A percentile compares a stretch with the other conserved stretches of the same genome.
phyloP scores from a whole-genome alignment of 2,113 vertebrate genomes.

The Ictidomys tridecemlineatus region DNA sequence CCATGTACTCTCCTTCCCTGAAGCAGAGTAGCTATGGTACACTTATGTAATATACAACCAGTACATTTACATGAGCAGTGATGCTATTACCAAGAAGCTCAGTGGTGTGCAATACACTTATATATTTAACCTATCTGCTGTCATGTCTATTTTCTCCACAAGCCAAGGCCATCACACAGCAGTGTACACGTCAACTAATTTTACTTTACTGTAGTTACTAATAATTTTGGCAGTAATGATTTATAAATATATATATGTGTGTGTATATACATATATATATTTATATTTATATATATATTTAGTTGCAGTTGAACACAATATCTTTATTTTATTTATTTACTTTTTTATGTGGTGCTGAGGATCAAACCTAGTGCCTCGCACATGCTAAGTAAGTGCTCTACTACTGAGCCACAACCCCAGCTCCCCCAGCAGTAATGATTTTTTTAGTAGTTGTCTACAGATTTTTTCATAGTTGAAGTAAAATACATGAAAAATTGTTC shows the following conservation, averaged over 20 bases:
- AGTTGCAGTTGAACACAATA: too few relatives aligned
- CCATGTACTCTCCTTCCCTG: not conserved
- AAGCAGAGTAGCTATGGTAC: not conserved
- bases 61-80: not conserved
- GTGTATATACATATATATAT: too few relatives aligned
- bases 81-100: not conserved
- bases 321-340: too few relatives aligned
- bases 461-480: constrained; percentile 25
- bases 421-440: not conserved
- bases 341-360: too few relatives aligned
- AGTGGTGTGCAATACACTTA: not conserved
- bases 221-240: not conserved
- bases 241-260: not conserved
- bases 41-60: not conserved
- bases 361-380: too few relatives aligned
- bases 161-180: not conserved
- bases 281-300: too few relatives aligned
- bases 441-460: not conserved
- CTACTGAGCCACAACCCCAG: too few relatives aligned
- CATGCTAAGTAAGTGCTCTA: too few relatives aligned
- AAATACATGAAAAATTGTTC: not conserved
- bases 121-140: not conserved
- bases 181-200: not conserved
- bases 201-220: not conserved
- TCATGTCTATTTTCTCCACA: not conserved